Evolutionary conservation across 2,797 vertebrate genomes (phyloP).

Genomic region (Pseudochirops cupreus): DNA sequence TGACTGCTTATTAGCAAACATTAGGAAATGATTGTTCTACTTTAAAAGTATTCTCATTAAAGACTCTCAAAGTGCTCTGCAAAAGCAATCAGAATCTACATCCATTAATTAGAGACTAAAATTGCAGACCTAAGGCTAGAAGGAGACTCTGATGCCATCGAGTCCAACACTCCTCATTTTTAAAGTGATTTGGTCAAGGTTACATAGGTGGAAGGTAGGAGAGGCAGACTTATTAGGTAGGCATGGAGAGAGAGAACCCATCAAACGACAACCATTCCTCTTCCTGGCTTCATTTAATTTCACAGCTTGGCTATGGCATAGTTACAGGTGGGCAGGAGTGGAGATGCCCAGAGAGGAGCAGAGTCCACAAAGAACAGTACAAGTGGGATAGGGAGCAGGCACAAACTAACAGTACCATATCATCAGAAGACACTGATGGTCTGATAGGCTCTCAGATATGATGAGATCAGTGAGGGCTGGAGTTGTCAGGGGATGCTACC

Average conservation of each 20-base stretch:
- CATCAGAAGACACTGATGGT: not conserved
- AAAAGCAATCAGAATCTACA: not conserved
- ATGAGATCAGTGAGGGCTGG: not conserved
- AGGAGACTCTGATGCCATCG: not conserved
- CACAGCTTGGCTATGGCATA: not conserved
- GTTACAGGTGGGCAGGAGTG: not conserved
- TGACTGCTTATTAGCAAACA: constrained; percentile 49
- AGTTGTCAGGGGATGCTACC: not conserved
- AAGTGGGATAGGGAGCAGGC: not conserved
- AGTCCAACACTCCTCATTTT: not conserved
- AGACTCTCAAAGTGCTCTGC: not conserved
- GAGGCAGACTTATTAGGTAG: not conserved
- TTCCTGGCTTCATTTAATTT: not conserved
- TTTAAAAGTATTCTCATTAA: not conserved
- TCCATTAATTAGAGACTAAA: not conserved
- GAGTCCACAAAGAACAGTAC: not conserved
- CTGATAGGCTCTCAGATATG: not conserved
- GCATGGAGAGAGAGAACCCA: not conserved
- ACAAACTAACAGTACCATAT: not conserved
- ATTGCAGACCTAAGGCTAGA: not conserved
- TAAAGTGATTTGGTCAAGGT: not conserved
- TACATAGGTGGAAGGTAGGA: not conserved
- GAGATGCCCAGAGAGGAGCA: not conserved
- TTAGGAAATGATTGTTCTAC: constrained; percentile 53
- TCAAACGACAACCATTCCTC: not conserved